phyloP scores from a whole-genome alignment of 92 coral and sea anemone species.

The Heteractis magnifica region DNA sequence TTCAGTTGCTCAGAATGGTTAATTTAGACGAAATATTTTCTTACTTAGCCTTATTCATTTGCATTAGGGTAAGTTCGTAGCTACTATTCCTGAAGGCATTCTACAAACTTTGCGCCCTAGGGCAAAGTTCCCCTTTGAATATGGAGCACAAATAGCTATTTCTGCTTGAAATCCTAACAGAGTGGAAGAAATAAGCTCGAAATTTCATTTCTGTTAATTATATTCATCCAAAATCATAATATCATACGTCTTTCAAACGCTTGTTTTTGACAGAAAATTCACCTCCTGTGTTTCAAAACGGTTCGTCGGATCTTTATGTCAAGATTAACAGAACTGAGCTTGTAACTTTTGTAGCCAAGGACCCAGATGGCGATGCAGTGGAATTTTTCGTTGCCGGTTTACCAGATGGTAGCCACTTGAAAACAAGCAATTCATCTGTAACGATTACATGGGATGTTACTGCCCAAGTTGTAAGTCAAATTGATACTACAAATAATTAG shows the following conservation, averaged over 20 bases:
- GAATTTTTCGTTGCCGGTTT: constrained; percentile 14
- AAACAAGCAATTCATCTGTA: constrained; percentile 9
- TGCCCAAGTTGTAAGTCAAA: constrained; percentile 1
- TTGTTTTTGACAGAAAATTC: constrained; percentile 32
- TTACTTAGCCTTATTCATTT: too few species aligned
- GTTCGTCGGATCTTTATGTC: constrained; percentile 34
- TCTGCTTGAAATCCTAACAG: too few species aligned
- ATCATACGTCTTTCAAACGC: neutral
- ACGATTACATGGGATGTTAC: constrained; percentile 14
- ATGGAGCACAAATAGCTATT: too few species aligned
- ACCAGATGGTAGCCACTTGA: constrained; percentile 22
- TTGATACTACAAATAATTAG: neutral
- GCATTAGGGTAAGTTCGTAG: too few species aligned
- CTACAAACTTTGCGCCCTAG: too few species aligned
- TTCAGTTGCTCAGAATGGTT: too few species aligned
- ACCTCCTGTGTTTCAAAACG: constrained; percentile 32
- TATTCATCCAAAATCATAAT: neutral
- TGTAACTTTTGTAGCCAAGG: constrained; percentile 37
- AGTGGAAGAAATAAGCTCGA: too few species aligned
- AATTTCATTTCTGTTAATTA: too few species aligned
- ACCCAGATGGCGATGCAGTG: constrained; percentile 47
- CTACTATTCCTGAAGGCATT: too few species aligned
- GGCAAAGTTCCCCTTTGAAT: too few species aligned
- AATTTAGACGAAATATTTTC: too few species aligned
- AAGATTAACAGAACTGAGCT: constrained; percentile 40